phyloP scores from a whole-genome alignment of 1,140 invertebrate species.

The Vanessa tameamea region DNA sequence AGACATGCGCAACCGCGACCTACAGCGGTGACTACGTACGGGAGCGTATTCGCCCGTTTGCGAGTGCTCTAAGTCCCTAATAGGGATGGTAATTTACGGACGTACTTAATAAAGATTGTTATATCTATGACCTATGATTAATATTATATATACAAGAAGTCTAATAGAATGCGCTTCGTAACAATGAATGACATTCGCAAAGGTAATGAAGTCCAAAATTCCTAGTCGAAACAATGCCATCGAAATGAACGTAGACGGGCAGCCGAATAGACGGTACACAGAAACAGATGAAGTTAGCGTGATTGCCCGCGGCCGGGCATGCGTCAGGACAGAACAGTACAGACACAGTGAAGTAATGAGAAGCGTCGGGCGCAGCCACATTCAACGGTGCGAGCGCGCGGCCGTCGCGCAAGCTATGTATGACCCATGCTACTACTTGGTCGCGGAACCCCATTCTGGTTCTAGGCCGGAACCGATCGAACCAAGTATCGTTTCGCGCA shows the following conservation, averaged over 20 bases:
- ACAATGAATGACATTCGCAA: constrained; percentile 77
- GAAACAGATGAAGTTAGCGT: constrained; percentile 79
- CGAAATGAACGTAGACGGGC: constrained; percentile 74
- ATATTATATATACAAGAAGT: constrained; percentile 74
- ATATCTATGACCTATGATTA: constrained; percentile 66
- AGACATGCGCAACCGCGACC: constrained; percentile 60
- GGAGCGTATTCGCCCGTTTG: constrained; percentile 28
- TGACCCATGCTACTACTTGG: constrained; percentile 79
- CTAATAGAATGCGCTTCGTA: constrained; percentile 78
- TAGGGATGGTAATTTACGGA: constrained; percentile 26
- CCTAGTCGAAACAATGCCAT: constrained; percentile 75
- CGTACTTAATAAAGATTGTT: constrained; percentile 33
- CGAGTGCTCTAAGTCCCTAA: constrained; percentile 30
- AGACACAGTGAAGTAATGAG: constrained; percentile 79
- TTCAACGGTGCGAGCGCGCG: constrained; percentile 78
- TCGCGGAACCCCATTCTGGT: constrained; percentile 47
- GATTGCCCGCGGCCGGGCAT: constrained; percentile 78
- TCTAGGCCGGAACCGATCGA: constrained; percentile 32
- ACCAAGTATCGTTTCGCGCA: constrained; percentile 23
- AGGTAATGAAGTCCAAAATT: constrained; percentile 73
- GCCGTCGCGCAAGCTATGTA: constrained; percentile 78
- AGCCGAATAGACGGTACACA: constrained; percentile 76
- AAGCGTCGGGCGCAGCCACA: constrained; percentile 80
- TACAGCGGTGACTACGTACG: constrained; percentile 43
- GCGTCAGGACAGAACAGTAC: constrained; percentile 79